Conservation (phyloP, 2,888 invertebrate species). For the Panzeria rudis region DNA sequence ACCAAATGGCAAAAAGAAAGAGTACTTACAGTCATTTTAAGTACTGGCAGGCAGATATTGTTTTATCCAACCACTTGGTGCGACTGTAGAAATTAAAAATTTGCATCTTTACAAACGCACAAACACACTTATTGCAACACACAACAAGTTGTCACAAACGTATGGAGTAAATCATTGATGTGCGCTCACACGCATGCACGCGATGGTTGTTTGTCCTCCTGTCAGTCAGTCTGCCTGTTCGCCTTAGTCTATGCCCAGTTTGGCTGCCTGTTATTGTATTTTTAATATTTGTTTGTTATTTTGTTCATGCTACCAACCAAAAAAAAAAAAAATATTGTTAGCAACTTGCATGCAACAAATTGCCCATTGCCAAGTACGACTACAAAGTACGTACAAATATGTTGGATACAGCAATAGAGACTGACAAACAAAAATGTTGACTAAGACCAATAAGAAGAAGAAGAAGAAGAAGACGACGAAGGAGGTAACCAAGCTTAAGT, state of each 20-base stretch:
- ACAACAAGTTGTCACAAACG: slow-evolving; percentile 63
- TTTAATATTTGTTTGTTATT: slow-evolving; percentile 34
- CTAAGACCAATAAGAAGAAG: slow-evolving; percentile 1
- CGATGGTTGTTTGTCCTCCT: slow-evolving; percentile 50
- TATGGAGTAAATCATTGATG: slow-evolving; percentile 68
- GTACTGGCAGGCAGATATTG: slow-evolving; percentile 49
- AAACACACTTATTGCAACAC: slow-evolving; percentile 9
- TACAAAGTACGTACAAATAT: slow-evolving; percentile 43
- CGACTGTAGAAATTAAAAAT: slow-evolving; percentile 31
- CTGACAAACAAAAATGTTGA: neutral
- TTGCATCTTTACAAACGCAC: slow-evolving; percentile 19
- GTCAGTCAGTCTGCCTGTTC: slow-evolving; percentile 13
- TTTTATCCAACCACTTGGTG: slow-evolving; percentile 25
- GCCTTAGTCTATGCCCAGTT: slow-evolving; percentile 1
- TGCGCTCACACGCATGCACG: slow-evolving; percentile 69
- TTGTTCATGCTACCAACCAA: slow-evolving; percentile 48
- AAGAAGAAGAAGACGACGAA: neutral
- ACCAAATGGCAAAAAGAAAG: slow-evolving; percentile 21
- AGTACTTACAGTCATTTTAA: slow-evolving; percentile 37
- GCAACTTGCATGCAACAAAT: slow-evolving; percentile 72
- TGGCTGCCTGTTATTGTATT: slow-evolving; percentile 24
- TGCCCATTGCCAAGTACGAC: slow-evolving; percentile 60
- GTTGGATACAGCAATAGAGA: neutral
- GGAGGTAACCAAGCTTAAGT: slow-evolving; percentile 34
- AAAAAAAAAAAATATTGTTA: slow-evolving; percentile 42